Percentiles rank a stretch among this genome's conserved stretches.
Conservation (phyloP, 2,113 vertebrate species). For the Centrocercus urophasianus region DNA sequence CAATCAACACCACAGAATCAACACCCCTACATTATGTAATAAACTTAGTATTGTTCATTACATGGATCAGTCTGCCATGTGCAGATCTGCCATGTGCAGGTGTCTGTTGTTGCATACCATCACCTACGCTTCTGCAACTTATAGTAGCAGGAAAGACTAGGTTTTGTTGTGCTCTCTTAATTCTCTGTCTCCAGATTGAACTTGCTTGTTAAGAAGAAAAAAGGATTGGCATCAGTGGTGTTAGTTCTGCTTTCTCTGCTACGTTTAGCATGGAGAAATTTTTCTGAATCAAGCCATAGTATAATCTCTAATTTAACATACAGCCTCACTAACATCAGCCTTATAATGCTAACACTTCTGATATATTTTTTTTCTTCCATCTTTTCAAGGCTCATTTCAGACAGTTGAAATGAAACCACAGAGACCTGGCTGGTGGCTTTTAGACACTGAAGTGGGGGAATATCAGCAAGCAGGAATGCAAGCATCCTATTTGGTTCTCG, state of each 20-base stretch:
- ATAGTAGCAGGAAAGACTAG: neutral
- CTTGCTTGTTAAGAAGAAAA: neutral
- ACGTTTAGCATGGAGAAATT: neutral
- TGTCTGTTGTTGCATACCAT: neutral
- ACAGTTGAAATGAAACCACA: constrained; percentile 93
- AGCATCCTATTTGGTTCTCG: constrained; percentile 88
- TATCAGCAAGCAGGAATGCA: constrained; percentile 92
- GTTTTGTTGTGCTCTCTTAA: neutral
- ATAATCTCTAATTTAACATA: neutral
- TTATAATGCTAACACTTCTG: neutral
- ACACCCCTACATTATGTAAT: neutral
- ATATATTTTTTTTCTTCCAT: neutral
- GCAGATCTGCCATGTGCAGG: neutral
- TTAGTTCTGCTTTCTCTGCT: neutral
- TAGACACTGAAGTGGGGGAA: constrained; percentile 89
- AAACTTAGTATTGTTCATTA: neutral
- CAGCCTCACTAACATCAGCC: neutral
- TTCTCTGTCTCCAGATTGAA: neutral
- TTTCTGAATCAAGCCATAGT: neutral
- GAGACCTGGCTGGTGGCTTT: constrained; percentile 91
- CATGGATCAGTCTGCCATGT: neutral
- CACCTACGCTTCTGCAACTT: neutral
- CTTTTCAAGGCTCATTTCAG: constrained; percentile 85
- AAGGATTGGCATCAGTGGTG: neutral
- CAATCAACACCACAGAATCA: neutral